These are phyloP conservation scores for Adrianichthys oophorus DNA, from an alignment of 2,797 vertebrate species.

Conservation along the genomic window DNA sequence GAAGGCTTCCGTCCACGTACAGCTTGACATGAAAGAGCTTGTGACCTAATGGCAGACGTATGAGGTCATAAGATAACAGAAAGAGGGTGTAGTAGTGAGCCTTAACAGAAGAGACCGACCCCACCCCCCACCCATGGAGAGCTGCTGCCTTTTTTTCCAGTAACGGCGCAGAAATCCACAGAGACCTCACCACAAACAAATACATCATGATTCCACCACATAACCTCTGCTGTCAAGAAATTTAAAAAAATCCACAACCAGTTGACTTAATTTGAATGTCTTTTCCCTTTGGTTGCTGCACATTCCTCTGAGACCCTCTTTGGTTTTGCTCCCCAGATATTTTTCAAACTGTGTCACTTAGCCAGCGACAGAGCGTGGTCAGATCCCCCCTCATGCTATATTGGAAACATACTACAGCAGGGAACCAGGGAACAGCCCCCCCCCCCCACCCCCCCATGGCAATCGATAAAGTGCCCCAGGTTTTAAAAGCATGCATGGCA, in stretches of 20 bases:
- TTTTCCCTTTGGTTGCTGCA: slow-evolving; percentile 21
- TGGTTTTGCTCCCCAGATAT: slow-evolving; percentile 65
- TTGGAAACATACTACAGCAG: slow-evolving; percentile 63
- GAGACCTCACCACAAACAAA: slow-evolving; percentile 56
- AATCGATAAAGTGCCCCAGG: slow-evolving; percentile 47
- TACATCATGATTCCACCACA: slow-evolving; percentile 34
- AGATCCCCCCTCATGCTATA: slow-evolving; percentile 53
- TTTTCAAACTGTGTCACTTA: slow-evolving; percentile 44
- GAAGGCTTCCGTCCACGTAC: slow-evolving; percentile 43
- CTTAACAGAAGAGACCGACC: no score
- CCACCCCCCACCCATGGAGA: no score
- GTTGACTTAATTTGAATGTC: slow-evolving; percentile 26
- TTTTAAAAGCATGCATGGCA: slow-evolving; percentile 39
- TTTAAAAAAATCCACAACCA: slow-evolving; percentile 26
- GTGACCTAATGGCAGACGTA: no score
- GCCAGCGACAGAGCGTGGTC: slow-evolving; percentile 32
- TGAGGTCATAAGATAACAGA: no score
- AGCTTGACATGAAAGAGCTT: not conserved
- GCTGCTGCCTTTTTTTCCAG: no score
- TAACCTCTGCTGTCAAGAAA: slow-evolving; percentile 33
- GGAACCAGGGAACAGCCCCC: slow-evolving; percentile 41
- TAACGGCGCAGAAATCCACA: not conserved
- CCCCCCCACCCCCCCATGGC: slow-evolving; percentile 28
- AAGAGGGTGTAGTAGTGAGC: no score
- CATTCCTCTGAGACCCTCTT: slow-evolving; percentile 35